Conservation (phyloP, 2,797 vertebrate species). For the Arnoldichthys spilopterus region DNA sequence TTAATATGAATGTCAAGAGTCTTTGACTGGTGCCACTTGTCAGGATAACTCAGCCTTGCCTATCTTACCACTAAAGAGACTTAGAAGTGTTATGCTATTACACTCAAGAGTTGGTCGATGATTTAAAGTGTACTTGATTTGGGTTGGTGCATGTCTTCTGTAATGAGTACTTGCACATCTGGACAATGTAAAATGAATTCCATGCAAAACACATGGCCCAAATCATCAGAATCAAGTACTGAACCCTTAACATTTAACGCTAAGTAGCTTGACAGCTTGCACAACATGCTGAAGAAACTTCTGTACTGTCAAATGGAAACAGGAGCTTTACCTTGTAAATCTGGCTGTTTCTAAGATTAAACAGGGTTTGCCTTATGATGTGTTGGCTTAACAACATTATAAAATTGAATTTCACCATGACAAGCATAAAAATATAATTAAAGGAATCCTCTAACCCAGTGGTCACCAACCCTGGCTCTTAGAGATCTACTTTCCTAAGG, state of each 20-base stretch:
- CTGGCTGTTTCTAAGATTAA: not conserved
- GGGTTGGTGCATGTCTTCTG: not conserved
- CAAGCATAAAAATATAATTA: not conserved
- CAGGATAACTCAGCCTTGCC: not conserved
- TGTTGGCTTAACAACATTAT: not conserved
- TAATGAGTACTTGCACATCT: not conserved
- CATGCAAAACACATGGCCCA: not conserved
- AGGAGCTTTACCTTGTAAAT: not conserved
- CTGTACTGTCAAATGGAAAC: not conserved
- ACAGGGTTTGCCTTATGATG: not conserved
- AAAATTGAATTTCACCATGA: conserved; percentile 13
- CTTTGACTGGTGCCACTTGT: not conserved
- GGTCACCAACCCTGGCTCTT: no score
- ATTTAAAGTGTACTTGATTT: not conserved
- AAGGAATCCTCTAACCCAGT: not conserved
- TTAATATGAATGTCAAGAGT: not conserved
- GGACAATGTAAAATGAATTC: not conserved
- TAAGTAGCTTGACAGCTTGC: not conserved
- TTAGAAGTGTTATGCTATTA: not conserved
- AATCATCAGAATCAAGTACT: not conserved
- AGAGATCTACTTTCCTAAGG: no score
- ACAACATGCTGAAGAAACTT: not conserved
- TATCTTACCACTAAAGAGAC: not conserved
- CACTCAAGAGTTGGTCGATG: not conserved
- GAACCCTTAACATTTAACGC: not conserved